Evolutionary conservation across 2,113 vertebrate species (phyloP).

Genomic region (Phainopepla nitens): DNA sequence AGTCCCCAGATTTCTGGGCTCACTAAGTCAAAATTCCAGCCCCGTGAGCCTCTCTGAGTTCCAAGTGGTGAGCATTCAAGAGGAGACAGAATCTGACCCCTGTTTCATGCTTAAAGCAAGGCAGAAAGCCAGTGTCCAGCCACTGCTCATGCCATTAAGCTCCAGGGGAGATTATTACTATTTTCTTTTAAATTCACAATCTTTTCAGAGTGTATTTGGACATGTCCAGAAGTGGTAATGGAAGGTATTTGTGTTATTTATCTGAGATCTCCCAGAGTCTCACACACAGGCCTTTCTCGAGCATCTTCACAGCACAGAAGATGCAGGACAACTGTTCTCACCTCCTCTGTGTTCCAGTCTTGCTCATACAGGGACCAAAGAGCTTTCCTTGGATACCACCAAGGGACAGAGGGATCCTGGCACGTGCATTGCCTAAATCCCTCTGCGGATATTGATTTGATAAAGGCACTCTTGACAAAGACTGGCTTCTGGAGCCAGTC

Average conservation of each 20-base stretch:
- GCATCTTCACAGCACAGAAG: neutral
- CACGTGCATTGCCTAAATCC: neutral
- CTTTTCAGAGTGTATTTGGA: neutral
- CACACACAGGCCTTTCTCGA: neutral
- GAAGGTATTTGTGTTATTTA: neutral
- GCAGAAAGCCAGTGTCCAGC: neutral
- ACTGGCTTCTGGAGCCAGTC: neutral
- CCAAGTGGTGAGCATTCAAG: fast-evolving
- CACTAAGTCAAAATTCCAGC: fast-evolving
- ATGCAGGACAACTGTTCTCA: neutral
- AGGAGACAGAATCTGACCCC: neutral
- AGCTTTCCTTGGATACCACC: neutral
- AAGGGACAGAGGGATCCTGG: neutral
- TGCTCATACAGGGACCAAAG: fast-evolving
- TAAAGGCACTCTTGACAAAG: neutral
- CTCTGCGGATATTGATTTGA: neutral
- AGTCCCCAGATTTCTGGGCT: neutral
- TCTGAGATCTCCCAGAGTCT: neutral
- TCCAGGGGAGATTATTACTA: neutral
- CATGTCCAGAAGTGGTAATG: fast-evolving
- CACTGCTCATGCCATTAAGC: fast-evolving
- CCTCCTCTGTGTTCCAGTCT: neutral
- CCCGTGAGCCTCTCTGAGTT: fast-evolving
- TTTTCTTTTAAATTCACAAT: neutral
- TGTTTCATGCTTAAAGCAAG: neutral